Conservation (phyloP, 2,113 vertebrate genomes). For the Ariopsis seemanni region DNA sequence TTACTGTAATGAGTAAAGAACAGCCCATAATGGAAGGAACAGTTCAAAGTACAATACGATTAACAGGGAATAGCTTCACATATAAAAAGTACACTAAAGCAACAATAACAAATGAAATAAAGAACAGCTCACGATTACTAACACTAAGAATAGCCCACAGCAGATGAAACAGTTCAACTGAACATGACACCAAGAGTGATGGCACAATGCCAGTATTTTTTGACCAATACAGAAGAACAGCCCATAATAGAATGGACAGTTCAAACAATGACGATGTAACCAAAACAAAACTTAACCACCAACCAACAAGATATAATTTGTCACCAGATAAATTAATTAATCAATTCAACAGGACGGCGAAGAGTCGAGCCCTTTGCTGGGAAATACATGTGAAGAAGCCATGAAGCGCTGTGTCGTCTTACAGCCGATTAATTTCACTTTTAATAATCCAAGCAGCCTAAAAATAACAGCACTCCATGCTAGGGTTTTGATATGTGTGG, state of each 20-base stretch:
- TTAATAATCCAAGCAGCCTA: not conserved
- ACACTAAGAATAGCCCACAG: no score
- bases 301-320: not conserved
- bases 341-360: no score
- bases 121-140: not conserved
- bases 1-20: not conserved
- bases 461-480: not conserved
- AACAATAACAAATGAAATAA: not conserved
- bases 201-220: no score
- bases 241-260: not conserved
- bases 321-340: not conserved
- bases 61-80: no score
- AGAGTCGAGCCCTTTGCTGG: not conserved
- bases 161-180: no score
- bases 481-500: not conserved
- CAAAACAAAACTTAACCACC: not conserved
- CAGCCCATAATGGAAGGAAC: not conserved
- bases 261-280: not conserved
- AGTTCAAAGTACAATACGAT: not conserved
- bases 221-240: not conserved
- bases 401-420: not conserved
- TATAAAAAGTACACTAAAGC: no score
- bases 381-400: not conserved
- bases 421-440: not conserved
- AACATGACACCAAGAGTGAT: no score